Evolutionary conservation across 1,140 invertebrate species (phyloP), one percentile per base, ranked within the genome.

Genomic region (Drosophila dunni): DNA sequence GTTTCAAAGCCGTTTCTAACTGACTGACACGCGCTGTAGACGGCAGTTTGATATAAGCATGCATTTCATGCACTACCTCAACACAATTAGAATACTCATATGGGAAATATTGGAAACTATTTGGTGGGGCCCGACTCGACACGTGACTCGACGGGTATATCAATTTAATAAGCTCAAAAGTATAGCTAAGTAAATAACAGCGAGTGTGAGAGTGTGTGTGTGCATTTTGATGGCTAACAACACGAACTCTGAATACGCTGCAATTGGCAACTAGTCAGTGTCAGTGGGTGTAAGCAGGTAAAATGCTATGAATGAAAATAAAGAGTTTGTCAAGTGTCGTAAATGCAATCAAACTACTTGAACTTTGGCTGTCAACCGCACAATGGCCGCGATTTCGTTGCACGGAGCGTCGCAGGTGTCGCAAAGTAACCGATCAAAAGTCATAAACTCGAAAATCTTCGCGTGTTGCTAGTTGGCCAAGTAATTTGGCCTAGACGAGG

Each of bases 271-370:
- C 10, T 20, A 20, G 17, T 54, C 13, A 50, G 15, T 9, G 15
- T 40, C 20, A 10, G 3, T 13, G 15, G 9, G 48, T 11, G 3
- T 10, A 24, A 6, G 15, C 24, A 11, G 6, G 36, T 9, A 9
- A 40, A 9, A 51, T 51, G 29, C 33, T 34, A n/a, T 53, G 29
- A 29, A 29, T 29, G 6, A 1, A 6, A 13, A 48, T n/a, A 50
- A 50, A n/a, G 15, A 77, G 42, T 82, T 88, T 8, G 68, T 48
- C 68, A 88, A 88, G 86, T 68, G 65, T 74, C 65, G 65, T 74
- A 83, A 82, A 88, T 62, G 75, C 73, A 88, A 85, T 85, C 82
- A 85, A 86, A 76, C 67, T 88, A 85, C 82, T 86, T 74, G 65
- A 86, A 86, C 83, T 85, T 79, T 81, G 75, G 63, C 72, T 61